phyloP scores from a whole-genome alignment of 92 coral and sea anemone species.

The Epizoanthus scotinus region DNA sequence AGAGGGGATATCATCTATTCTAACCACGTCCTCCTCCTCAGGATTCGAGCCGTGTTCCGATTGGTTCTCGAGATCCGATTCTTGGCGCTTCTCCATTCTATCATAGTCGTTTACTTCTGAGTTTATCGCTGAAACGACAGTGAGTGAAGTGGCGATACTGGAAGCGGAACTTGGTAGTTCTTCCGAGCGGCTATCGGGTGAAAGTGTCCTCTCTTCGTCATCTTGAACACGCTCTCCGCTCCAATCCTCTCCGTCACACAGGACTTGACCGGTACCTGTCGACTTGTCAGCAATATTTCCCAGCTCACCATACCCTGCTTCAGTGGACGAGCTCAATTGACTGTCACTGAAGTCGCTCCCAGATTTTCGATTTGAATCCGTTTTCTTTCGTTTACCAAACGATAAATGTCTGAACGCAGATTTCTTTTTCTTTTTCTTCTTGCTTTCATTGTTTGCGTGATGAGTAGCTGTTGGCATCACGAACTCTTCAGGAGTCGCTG shows the following conservation, averaged over 20 bases:
- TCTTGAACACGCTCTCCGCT: not conserved
- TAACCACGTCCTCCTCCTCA: not conserved
- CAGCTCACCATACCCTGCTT: slow-evolving; percentile 1
- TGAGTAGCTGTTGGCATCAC: not conserved
- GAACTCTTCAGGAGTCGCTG: slow-evolving; percentile 2
- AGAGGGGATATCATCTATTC: not conserved
- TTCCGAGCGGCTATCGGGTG: not conserved
- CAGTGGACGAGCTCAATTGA: not conserved
- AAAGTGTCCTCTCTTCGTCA: no score
- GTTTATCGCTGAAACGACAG: not conserved
- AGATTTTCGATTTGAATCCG: not conserved
- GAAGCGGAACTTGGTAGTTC: not conserved
- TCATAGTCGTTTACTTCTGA: not conserved
- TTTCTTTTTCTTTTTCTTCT: slow-evolving; percentile 20
- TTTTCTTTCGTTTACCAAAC: slow-evolving; percentile 24
- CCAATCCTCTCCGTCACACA: not conserved
- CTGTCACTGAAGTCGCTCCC: slow-evolving; percentile 1
- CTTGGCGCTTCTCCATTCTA: not conserved
- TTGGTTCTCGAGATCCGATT: not conserved
- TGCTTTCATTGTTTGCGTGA: not conserved
- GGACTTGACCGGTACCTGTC: slow-evolving; percentile 20
- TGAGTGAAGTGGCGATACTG: slow-evolving; percentile 18
- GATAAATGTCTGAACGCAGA: slow-evolving; percentile 18
- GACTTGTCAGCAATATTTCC: not conserved
- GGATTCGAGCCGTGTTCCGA: not conserved